phyloP scores from a whole-genome alignment of 2,113 vertebrate species.

The Todiramphus chloris region DNA sequence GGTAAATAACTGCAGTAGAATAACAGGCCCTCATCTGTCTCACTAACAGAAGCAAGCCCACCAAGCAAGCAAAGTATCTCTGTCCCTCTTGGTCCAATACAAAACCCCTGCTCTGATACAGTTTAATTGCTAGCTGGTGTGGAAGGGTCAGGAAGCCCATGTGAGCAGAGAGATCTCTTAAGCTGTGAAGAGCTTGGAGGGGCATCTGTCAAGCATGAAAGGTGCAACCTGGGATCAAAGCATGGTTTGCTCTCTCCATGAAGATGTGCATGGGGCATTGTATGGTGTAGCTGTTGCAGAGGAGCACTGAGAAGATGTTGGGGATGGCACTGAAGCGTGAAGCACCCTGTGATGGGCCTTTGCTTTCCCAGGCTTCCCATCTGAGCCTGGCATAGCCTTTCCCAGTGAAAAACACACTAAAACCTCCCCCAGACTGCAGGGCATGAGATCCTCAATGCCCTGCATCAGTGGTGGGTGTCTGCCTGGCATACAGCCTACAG shows the following conservation, averaged over 20 bases:
- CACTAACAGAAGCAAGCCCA: background rate
- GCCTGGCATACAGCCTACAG: background rate
- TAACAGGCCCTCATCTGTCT: background rate
- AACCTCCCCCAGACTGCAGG: no score
- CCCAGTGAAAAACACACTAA: accelerated
- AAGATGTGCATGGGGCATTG: accelerated
- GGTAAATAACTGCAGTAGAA: background rate
- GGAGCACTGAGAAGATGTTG: background rate
- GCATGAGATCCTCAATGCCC: accelerated
- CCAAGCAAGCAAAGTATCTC: background rate
- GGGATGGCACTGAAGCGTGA: background rate
- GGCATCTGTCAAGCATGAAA: background rate
- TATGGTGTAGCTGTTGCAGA: background rate
- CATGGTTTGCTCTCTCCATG: background rate
- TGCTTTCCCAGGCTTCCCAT: background rate
- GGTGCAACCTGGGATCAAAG: background rate
- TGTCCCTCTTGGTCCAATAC: background rate
- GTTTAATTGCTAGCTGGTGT: background rate
- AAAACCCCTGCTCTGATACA: background rate
- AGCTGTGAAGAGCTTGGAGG: background rate
- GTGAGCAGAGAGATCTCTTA: background rate
- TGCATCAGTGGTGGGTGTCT: background rate
- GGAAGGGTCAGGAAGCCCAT: background rate
- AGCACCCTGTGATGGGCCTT: background rate
- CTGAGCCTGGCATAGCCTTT: background rate